Evolutionary conservation across 1,140 invertebrate genomes (phyloP).

Genomic region (Idris sp.): DNA sequence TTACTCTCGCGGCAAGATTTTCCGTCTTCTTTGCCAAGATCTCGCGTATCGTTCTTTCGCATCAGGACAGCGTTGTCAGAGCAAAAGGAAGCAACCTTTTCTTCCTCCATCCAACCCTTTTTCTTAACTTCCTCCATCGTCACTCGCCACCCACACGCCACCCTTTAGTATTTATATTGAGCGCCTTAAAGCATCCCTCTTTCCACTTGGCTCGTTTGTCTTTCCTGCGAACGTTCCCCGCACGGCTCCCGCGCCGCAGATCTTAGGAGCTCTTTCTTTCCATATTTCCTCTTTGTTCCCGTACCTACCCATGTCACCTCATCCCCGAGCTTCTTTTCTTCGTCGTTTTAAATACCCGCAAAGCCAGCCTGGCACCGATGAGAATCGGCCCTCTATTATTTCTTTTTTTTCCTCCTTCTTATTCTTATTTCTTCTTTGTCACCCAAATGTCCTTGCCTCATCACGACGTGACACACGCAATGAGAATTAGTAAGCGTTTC

Average conservation of each 20-base stretch:
- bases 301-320: conserved; percentile 21
- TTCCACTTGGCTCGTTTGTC: conserved; percentile 63
- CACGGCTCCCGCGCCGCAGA: conserved; percentile 21
- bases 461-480: conserved; percentile 71
- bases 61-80: conserved; percentile 71
- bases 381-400: conserved; percentile 58
- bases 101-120: no score
- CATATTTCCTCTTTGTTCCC: conserved; percentile 63
- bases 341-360: conserved; percentile 61
- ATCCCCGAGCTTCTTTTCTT: conserved; percentile 37
- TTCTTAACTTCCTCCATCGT: conserved; percentile 70
- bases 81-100: conserved; percentile 76
- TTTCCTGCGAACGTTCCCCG: conserved; percentile 46
- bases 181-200: conserved; percentile 78
- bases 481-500: conserved; percentile 74
- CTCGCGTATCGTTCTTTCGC: conserved; percentile 57
- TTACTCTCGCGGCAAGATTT: conserved; percentile 37
- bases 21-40: conserved; percentile 52
- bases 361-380: conserved; percentile 49
- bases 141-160: conserved; percentile 62
- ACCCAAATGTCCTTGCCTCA: no score
- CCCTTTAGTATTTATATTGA: conserved; percentile 79
- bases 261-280: conserved; percentile 61
- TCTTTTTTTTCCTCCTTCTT: conserved; percentile 36
- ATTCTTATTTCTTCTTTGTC: conserved; percentile 13